phyloP scores from a whole-genome alignment of 2,797 vertebrate species.

The Carcharodon carcharias region DNA sequence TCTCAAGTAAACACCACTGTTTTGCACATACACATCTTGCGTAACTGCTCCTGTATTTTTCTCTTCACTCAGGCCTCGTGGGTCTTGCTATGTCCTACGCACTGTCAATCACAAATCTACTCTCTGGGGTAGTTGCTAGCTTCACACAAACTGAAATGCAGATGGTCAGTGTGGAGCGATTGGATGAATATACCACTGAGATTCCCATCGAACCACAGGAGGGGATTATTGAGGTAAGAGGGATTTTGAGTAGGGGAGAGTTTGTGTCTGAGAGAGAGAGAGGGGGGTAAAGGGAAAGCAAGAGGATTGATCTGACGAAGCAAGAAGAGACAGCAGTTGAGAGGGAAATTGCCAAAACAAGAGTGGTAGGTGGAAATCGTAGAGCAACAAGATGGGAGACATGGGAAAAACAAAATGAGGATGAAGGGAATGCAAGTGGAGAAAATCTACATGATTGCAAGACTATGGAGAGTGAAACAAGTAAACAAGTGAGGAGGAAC shows the following conservation, averaged over 20 bases:
- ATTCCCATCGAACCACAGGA: slow-evolving; percentile 70
- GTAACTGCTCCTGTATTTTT: background rate
- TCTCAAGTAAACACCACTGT: background rate
- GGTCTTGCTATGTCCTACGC: slow-evolving; percentile 86
- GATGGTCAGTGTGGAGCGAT: slow-evolving; percentile 89
- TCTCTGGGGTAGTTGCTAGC: slow-evolving; percentile 80
- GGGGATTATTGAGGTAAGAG: slow-evolving; percentile 35
- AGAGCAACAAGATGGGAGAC: background rate
- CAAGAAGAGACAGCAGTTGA: background rate
- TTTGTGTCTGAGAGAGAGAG: background rate
- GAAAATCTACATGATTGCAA: background rate
- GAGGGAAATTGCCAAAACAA: background rate
- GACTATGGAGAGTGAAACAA: background rate
- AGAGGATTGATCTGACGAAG: background rate
- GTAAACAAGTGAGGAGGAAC: background rate
- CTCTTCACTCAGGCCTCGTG: slow-evolving; percentile 70
- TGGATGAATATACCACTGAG: slow-evolving; percentile 78
- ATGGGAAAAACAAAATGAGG: background rate
- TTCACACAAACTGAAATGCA: slow-evolving; percentile 87
- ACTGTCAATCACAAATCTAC: slow-evolving; percentile 77
- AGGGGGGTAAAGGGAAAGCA: background rate
- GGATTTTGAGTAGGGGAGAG: background rate
- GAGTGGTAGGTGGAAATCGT: background rate
- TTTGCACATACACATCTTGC: background rate
- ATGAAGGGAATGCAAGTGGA: background rate